phyloP scores from a whole-genome alignment of 2,113 vertebrate genomes.

The Dipodomys spectabilis region DNA sequence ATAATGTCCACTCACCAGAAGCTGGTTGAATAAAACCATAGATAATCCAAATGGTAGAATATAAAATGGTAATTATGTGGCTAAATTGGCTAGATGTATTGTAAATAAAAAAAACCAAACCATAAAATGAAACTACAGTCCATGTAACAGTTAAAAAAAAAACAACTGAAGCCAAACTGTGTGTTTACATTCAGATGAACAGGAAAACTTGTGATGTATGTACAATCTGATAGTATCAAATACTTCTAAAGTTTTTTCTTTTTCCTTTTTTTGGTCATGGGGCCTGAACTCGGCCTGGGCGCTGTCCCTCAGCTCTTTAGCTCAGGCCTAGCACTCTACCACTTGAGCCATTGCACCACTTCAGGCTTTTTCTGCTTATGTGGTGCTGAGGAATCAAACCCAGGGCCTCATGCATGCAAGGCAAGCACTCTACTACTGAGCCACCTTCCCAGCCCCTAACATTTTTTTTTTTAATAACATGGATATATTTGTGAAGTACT shows the following conservation, averaged over 20 bases:
- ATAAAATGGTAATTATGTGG: background rate
- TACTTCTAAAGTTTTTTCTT: background rate
- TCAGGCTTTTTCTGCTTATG: no score
- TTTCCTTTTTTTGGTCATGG: background rate
- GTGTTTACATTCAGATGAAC: background rate
- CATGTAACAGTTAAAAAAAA: conserved; percentile 14
- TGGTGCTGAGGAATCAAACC: no score
- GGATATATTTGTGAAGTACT: conserved; percentile 16
- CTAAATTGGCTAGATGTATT: conserved; percentile 19
- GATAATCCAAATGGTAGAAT: background rate
- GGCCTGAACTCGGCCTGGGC: no score
- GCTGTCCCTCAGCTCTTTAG: no score
- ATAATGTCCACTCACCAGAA: background rate
- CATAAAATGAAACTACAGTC: conserved; percentile 51
- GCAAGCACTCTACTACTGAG: no score
- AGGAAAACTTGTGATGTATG: background rate
- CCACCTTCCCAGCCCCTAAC: background rate
- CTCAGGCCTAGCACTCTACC: no score
- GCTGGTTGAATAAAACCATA: background rate
- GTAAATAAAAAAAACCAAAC: conserved; percentile 39
- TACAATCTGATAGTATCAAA: background rate
- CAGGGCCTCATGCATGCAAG: no score
- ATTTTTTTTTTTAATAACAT: background rate
- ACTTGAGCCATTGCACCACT: no score
- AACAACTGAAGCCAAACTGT: conserved; percentile 38